These are phyloP conservation scores for Silvanus unidentatus DNA, from an alignment of 2,888 invertebrate species.

Conservation along the genomic window DNA sequence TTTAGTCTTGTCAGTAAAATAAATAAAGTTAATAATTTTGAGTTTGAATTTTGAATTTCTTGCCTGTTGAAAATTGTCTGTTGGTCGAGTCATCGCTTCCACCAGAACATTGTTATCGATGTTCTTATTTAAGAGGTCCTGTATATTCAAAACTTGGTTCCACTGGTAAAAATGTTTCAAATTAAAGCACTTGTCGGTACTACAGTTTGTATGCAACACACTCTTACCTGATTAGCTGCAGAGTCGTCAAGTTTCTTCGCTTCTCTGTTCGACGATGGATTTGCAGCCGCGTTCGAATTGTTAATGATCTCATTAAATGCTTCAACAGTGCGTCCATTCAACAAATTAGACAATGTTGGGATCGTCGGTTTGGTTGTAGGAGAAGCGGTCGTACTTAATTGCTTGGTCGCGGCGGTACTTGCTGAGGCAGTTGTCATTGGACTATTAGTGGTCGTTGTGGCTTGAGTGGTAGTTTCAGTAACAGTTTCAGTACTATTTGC, in stretches of 20 bases:
- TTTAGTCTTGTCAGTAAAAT: constrained; percentile 12
- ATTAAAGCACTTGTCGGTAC: too few species aligned
- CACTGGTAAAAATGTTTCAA: too few species aligned
- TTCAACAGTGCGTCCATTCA: constrained; percentile 57
- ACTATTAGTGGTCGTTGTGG: constrained; percentile 21
- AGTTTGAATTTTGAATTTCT: constrained; percentile 13
- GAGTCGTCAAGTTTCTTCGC: constrained; percentile 48
- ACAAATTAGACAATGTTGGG: constrained; percentile 56
- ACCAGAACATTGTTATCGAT: constrained; percentile 24
- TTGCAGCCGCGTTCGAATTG: constrained; percentile 26
- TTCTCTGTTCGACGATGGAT: too few species aligned
- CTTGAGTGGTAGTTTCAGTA: constrained; percentile 20
- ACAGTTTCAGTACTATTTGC: constrained; percentile 18
- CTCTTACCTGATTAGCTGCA: constrained; percentile 54
- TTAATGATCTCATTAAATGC: constrained; percentile 55
- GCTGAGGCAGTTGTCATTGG: constrained; percentile 11
- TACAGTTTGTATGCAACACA: too few species aligned
- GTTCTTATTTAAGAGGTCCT: constrained; percentile 26
- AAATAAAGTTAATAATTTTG: neutral
- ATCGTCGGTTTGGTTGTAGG: constrained; percentile 51
- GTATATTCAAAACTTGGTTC: constrained; percentile 31
- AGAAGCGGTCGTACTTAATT: constrained; percentile 51
- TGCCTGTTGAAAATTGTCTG: constrained; percentile 24
- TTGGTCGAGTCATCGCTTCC: constrained; percentile 27
- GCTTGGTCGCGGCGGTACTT: constrained; percentile 7